phyloP scores from a whole-genome alignment of 1,140 invertebrate species.

The Drosophila athabasca region DNA sequence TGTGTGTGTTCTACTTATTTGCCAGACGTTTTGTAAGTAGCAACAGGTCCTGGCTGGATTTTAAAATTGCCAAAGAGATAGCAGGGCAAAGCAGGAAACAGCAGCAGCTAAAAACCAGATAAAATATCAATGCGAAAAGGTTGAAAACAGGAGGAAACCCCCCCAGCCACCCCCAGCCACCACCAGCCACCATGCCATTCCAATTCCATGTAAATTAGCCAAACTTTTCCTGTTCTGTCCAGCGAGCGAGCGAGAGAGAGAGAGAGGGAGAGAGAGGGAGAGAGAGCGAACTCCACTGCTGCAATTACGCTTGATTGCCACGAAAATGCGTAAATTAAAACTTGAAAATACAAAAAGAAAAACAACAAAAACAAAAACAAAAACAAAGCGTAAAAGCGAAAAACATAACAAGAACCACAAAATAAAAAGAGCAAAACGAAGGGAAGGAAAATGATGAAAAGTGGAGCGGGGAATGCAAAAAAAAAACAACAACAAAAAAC shows the following conservation, averaged over 20 bases:
- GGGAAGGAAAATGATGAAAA: not conserved
- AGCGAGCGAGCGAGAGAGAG: too few relatives aligned
- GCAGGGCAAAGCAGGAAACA: too few relatives aligned
- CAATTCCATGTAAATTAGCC: constrained; percentile 9
- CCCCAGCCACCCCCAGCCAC: not conserved
- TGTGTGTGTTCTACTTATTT: constrained; percentile 42
- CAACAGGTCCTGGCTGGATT: constrained; percentile 59
- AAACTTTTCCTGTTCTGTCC: constrained; percentile 9
- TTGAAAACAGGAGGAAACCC: not conserved
- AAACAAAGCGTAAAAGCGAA: constrained; percentile 9
- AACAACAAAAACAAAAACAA: constrained; percentile 13
- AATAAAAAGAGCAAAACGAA: constrained; percentile 10
- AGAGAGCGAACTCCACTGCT: constrained; percentile 2
- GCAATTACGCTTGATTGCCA: constrained; percentile 71
- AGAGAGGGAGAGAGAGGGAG: too few relatives aligned
- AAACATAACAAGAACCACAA: constrained; percentile 1
- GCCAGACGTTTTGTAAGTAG: constrained; percentile 15
- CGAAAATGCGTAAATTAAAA: constrained; percentile 73
- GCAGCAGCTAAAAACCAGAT: too few relatives aligned
- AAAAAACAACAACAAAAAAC: constrained; percentile 13
- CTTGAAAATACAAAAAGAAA: constrained; percentile 37
- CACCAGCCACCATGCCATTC: too few relatives aligned
- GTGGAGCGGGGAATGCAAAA: not conserved
- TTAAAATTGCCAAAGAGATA: not conserved
- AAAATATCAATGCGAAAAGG: not conserved